Base-by-base conservation (phyloP, 1,140 invertebrate genomes). In the Nasonia vitripennis region DNA sequence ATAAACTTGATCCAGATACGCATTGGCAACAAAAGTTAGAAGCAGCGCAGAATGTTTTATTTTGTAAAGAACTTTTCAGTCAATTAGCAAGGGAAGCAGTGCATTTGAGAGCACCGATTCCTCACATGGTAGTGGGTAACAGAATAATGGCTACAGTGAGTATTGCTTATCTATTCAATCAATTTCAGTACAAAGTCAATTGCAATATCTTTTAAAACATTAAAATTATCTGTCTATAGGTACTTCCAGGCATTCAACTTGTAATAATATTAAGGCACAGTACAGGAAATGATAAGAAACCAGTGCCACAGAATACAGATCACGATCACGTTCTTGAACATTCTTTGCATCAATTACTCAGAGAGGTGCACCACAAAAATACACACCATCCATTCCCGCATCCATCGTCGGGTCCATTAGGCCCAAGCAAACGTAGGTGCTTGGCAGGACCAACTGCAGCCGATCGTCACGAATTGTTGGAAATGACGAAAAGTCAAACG, bases 271-370 rank as follows among this genome's bases (percentile, higher is more conserved):
- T 97, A 1, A 96, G 96, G 90, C 97, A 97, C 90, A 97, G 96
- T 78, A 97, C 96, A 68, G 95, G 94, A 12, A 94, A 93, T 94
- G 91, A 96, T 90, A 93, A 96, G 88, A 95, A 95, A 86, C 92
- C 94, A 3, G 91, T 94, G 20, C 92, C 94, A 4, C 93, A 92
- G 90, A 95, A 92, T 93, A 95, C 96, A 9, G 98, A 99, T 89
- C 98, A 99, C 90, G 98, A 99, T 93, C 98, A 99, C 91, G 98
- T 99, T 10, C 91, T 99, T 78, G 98, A 99, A 91, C 98, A 99
- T 92, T 99, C 98, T 0, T 93, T 99, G 41, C 98, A 99, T 94
- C 98, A 99, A 93, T 92, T 99, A 71, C 92, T 99, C 48, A 94
- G 98, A 23, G 97, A 99, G 90, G 96, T 98, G 11, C 98, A 99